Percentiles rank a stretch among this genome's conserved stretches.
phyloP scores from a whole-genome alignment of 2,888 invertebrate genomes.

The Galerucella calmariensis region DNA sequence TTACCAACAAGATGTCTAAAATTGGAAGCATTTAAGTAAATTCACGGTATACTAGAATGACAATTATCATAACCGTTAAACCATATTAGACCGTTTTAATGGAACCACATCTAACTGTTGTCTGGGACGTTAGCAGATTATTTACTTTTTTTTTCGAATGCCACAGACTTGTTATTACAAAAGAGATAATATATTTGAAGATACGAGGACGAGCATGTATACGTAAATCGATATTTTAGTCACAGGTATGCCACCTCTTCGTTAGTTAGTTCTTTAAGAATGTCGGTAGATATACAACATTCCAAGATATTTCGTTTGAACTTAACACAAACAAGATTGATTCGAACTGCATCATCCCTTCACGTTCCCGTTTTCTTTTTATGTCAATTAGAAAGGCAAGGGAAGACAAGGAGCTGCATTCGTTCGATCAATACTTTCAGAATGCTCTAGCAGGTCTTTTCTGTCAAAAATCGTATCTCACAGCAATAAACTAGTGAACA shows the following conservation, averaged over 20 bases:
- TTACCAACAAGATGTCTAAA: not conserved
- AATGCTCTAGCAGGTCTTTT: not conserved
- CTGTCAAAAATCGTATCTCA: not conserved
- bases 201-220: too few species aligned
- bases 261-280: too few species aligned
- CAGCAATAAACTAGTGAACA: slow-evolving; percentile 4
- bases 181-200: too few species aligned
- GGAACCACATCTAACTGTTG: slow-evolving; percentile 8
- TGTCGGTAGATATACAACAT: too few species aligned
- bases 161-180: too few species aligned
- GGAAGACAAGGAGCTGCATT: too few species aligned
- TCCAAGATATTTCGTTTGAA: too few species aligned
- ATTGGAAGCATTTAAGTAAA: slow-evolving; percentile 6
- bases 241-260: too few species aligned
- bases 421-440: slow-evolving; percentile 2
- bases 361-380: not conserved
- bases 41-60: slow-evolving; percentile 1
- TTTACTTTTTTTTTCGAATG: not conserved
- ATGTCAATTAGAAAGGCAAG: not conserved
- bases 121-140: slow-evolving; percentile 8
- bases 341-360: too few species aligned
- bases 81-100: slow-evolving; percentile 11
- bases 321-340: too few species aligned
- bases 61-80: not conserved
- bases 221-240: too few species aligned